Conservation (phyloP, 1,140 invertebrate species). For the Drosophila ercepeae region DNA sequence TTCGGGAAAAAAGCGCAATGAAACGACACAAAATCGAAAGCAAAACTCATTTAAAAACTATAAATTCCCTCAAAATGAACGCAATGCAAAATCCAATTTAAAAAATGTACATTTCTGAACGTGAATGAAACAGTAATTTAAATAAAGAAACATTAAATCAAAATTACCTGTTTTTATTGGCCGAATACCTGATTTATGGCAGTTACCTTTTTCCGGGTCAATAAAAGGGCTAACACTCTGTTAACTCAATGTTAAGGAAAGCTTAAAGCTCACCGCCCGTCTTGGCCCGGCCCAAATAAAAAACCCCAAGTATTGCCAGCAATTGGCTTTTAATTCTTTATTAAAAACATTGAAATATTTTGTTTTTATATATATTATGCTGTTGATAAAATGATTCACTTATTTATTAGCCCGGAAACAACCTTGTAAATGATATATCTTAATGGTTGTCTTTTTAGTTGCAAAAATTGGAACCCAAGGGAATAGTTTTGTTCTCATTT, state of each 20-base stretch:
- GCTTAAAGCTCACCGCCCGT: conserved; percentile 9
- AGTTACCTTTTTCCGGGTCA: not conserved
- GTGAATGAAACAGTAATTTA: conserved; percentile 68
- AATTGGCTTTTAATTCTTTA: conserved; percentile 35
- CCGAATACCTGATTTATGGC: too few species aligned
- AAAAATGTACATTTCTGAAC: conserved; percentile 76
- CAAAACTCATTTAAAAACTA: conserved; percentile 20
- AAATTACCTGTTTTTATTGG: not conserved
- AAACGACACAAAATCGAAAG: conserved; percentile 35
- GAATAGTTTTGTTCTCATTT: conserved; percentile 53
- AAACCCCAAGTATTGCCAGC: conserved; percentile 6
- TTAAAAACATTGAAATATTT: conserved; percentile 37
- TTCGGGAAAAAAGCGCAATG: conserved; percentile 58
- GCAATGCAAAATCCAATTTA: conserved; percentile 48
- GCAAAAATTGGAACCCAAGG: conserved; percentile 46
- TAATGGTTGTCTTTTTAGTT: conserved; percentile 37
- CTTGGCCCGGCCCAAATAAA: too few species aligned
- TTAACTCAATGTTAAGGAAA: conserved; percentile 12
- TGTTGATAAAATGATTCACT: conserved; percentile 33
- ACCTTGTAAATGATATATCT: conserved; percentile 50
- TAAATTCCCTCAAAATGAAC: conserved; percentile 18
- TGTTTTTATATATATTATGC: not conserved
- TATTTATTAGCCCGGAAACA: conserved; percentile 27
- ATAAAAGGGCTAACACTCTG: not conserved
- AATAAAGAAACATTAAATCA: conserved; percentile 48